A percentile compares a stretch with the other conserved stretches of the same genome.
Evolutionary conservation across 92 coral and sea anemone species (phyloP).

Genomic region (Virgularia gustaviana): DNA sequence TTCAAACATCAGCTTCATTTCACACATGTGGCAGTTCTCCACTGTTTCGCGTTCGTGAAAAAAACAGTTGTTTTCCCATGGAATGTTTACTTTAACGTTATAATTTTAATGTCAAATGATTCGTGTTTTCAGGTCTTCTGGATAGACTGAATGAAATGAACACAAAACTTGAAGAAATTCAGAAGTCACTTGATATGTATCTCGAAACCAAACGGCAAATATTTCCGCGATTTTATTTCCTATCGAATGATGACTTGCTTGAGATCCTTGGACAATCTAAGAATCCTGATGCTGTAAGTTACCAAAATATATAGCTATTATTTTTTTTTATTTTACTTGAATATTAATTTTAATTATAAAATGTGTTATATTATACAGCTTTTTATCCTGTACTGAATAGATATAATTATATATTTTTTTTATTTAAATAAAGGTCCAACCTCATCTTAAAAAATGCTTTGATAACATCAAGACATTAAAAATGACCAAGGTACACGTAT

Average conservation of each 20-base stretch:
- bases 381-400: neutral
- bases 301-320: too few species aligned
- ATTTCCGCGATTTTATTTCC: constrained; percentile 95
- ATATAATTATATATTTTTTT: neutral
- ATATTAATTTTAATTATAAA: neutral
- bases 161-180: constrained; percentile 92
- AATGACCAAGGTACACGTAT: constrained; percentile 95
- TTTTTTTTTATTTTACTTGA: neutral
- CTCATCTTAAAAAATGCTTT: constrained; percentile 97
- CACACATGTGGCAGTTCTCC: too few species aligned
- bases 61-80: too few species aligned
- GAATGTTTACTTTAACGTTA: too few species aligned
- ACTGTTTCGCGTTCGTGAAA: too few species aligned
- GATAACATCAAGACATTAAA: constrained; percentile 96
- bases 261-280: constrained; percentile 99
- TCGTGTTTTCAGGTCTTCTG: constrained; percentile 90
- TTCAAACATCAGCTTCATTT: too few species aligned
- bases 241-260: constrained; percentile 92
- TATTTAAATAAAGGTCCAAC: constrained; percentile 66
- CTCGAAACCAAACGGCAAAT: constrained; percentile 96
- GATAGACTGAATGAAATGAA: constrained; percentile 97
- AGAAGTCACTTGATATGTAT: constrained; percentile 96
- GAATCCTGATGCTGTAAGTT: constrained; percentile 98
- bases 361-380: neutral
- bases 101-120: too few species aligned